Percentiles rank a stretch among this genome's conserved stretches.
Conservation (phyloP, 1,140 invertebrate genomes). For the Lucilia sericata region DNA sequence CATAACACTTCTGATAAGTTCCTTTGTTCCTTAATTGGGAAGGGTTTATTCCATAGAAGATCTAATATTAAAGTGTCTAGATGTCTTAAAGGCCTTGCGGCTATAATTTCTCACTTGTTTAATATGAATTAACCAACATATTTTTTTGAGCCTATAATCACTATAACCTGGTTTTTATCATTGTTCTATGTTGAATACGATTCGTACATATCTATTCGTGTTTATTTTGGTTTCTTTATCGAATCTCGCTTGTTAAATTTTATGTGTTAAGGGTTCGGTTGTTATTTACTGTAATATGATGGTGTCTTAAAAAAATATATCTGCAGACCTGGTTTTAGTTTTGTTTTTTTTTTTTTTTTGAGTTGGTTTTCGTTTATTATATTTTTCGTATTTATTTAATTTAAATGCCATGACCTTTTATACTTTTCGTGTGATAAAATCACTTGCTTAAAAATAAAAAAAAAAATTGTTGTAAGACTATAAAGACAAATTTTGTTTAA, state of each 20-base stretch:
- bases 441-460: not conserved
- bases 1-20: too few species aligned
- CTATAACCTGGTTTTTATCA: too few species aligned
- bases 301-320: not conserved
- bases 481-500: not conserved
- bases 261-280: slow-evolving; percentile 13
- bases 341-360: not conserved
- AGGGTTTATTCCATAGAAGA: too few species aligned
- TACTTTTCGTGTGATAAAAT: slow-evolving; percentile 16
- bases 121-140: too few species aligned
- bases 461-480: not conserved
- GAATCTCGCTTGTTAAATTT: not conserved
- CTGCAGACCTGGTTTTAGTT: not conserved
- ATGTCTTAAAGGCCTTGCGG: too few species aligned
- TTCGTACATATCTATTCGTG: too few species aligned
- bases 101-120: too few species aligned
- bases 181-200: too few species aligned
- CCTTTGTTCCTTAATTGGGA: too few species aligned
- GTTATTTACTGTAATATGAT: not conserved
- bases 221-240: too few species aligned
- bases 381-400: not conserved
- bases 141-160: too few species aligned
- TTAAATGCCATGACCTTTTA: slow-evolving; percentile 17
- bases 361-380: not conserved
- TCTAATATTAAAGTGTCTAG: too few species aligned